A percentile compares a stretch with the other conserved stretches of the same genome.
Evolutionary conservation across 2,888 invertebrate genomes (phyloP).

Genomic region (Pollenia griseotomentosa): DNA sequence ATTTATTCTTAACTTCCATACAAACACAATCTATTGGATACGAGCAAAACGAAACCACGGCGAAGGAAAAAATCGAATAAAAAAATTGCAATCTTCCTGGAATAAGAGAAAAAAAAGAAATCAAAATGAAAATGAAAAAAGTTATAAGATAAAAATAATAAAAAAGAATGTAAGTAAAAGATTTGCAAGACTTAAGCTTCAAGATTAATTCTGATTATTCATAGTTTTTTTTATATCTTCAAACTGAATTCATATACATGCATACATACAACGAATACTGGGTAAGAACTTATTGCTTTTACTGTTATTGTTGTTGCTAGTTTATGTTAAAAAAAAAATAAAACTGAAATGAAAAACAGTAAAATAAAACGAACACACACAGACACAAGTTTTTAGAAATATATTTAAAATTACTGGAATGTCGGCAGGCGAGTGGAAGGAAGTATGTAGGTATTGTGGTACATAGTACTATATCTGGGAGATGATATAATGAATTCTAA

Average conservation of each 20-base stretch:
- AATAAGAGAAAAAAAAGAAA: background rate
- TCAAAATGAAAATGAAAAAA: background rate
- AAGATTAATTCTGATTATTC: constrained; percentile 63
- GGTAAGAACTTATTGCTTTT: background rate
- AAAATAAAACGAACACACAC: background rate
- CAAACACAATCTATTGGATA: no score
- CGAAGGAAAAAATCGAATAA: no score
- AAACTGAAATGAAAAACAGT: constrained; percentile 28
- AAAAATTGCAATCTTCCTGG: background rate
- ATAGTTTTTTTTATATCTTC: constrained; percentile 25
- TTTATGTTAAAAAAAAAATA: background rate
- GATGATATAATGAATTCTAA: constrained; percentile 13
- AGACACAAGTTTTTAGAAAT: background rate
- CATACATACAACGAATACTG: background rate
- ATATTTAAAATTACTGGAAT: background rate
- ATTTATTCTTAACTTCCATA: no score
- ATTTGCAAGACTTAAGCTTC: constrained; percentile 49
- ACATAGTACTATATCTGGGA: background rate
- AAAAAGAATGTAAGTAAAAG: constrained; percentile 25
- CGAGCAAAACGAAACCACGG: no score
- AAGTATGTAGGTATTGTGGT: background rate
- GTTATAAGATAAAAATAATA: background rate
- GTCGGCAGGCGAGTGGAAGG: no score
- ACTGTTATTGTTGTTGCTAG: constrained; percentile 11
- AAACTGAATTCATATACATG: background rate